Base-by-base conservation (phyloP, 2,888 invertebrate genomes). In the Pimpla rufipes region DNA sequence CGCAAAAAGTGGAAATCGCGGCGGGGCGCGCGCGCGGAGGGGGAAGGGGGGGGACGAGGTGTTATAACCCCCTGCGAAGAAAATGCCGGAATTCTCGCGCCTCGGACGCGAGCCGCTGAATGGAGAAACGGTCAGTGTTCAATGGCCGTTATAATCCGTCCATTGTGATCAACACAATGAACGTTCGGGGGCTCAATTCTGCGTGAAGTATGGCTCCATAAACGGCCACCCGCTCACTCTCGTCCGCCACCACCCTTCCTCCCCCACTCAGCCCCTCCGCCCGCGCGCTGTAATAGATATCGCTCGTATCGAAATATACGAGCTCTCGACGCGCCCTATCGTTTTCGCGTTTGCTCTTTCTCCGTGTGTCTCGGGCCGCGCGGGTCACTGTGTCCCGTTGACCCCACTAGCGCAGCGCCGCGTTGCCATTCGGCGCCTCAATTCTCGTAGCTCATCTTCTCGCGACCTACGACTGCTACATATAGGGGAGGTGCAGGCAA, bases 81-180 rank as follows among this genome's bases (percentile, higher is more conserved):
- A 83, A 66, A 47, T 57, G 57, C 18, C 8, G 40, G 37, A 37
- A 59, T 74, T 67, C 13, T 67, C 37, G 42, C 10, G 35, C 10
- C 11, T 47, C 37, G 40, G 42, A 10, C 11, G 35, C 23, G 47
- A 3, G 55, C 50, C 50, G 18, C 74, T 55, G 64, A 59, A 68
- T 62, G 67, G 83, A 77, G 81, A 83, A 83, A 85, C 59, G 86
- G 88, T 85, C 87, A 85, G 83, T 88, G 89, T 87, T 89, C 90
- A 88, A 87, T 86, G 88, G 87, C 87, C 89, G 89, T 88, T 89
- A 89, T 90, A 90, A 90, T 90, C 89, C 88, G 84, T 85, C 89
- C 85, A 90, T 90, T 90, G 90, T 90, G 89, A 90, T 88, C 87
- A 89, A 88, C 88, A 90, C 90, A 90, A 90, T 90, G 90, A 90